These are phyloP conservation scores for Tinea trinotella DNA, from an alignment of 2,888 invertebrate genomes.

Conservation along the genomic window DNA sequence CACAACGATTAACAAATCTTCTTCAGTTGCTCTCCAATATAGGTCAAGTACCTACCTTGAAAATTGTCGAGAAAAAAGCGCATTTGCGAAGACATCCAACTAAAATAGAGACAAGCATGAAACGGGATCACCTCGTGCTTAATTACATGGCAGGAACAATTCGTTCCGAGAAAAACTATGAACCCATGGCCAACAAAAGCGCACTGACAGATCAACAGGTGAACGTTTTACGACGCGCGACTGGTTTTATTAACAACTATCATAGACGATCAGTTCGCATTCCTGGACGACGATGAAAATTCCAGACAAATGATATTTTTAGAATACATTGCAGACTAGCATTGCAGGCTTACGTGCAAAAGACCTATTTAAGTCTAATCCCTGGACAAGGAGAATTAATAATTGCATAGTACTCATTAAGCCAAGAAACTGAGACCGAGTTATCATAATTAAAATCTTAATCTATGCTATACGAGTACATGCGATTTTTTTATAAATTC, in stretches of 20 bases:
- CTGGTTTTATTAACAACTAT: constrained; percentile 37
- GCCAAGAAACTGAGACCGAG: constrained; percentile 26
- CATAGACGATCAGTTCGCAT: constrained; percentile 37
- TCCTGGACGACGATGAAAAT: constrained; percentile 39
- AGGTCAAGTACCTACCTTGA: constrained; percentile 41
- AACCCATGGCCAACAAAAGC: constrained; percentile 20
- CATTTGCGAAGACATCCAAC: constrained; percentile 33
- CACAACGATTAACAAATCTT: constrained; percentile 3
- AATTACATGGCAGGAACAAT: constrained; percentile 36
- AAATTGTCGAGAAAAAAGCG: constrained; percentile 34
- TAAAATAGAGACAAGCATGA: constrained; percentile 36
- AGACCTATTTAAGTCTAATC: constrained; percentile 31
- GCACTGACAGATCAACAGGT: constrained; percentile 31
- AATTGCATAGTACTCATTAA: constrained; percentile 31
- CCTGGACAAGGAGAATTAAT: constrained; percentile 29
- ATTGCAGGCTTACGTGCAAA: constrained; percentile 32
- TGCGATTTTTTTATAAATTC: constrained; percentile 12
- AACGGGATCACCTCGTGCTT: constrained; percentile 45
- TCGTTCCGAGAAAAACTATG: constrained; percentile 22
- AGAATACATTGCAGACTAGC: constrained; percentile 26
- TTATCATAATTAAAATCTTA: constrained; percentile 34
- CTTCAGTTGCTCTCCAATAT: constrained; percentile 29
- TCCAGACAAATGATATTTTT: constrained; percentile 43
- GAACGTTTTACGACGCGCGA: constrained; percentile 34
- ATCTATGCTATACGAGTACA: constrained; percentile 17